phyloP scores from a whole-genome alignment of 1,140 invertebrate genomes.

The Telenomus remus region DNA sequence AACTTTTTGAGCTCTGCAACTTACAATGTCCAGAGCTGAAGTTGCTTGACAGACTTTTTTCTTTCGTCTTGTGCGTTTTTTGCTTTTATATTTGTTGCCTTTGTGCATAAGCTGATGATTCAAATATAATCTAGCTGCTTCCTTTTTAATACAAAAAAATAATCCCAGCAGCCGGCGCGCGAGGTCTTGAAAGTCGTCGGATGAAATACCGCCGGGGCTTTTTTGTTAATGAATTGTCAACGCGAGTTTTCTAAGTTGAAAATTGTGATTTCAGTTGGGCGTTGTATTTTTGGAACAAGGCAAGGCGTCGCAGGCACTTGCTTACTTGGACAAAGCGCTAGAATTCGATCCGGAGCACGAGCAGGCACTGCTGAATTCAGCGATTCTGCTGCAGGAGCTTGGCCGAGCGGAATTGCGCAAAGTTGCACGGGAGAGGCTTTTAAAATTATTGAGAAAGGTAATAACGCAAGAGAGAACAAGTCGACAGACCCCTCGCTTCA shows the following conservation, averaged over 20 bases:
- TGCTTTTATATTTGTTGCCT: no score
- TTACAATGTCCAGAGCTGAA: no score
- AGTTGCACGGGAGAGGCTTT: constrained; percentile 85
- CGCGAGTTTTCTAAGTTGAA: neutral
- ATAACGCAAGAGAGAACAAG: constrained; percentile 26
- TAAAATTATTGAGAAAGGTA: constrained; percentile 87
- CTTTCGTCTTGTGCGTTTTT: no score
- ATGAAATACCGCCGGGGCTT: no score
- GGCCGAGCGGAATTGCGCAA: constrained; percentile 86
- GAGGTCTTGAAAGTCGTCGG: no score
- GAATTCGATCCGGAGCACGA: constrained; percentile 95
- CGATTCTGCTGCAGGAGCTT: constrained; percentile 93
- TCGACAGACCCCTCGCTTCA: constrained; percentile 27
- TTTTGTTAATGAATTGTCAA: no score
- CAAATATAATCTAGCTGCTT: no score
- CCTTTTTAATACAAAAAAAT: no score
- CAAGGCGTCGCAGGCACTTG: constrained; percentile 91
- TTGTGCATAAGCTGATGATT: no score
- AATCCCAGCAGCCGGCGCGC: no score
- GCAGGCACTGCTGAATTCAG: constrained; percentile 95
- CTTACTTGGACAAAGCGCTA: constrained; percentile 94
- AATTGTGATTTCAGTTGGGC: constrained; percentile 83
- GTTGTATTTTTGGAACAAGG: constrained; percentile 95
- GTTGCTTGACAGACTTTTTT: no score
- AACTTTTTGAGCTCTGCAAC: no score